Conservation (phyloP, 1,140 invertebrate genomes). For the Grapholita molesta region DNA sequence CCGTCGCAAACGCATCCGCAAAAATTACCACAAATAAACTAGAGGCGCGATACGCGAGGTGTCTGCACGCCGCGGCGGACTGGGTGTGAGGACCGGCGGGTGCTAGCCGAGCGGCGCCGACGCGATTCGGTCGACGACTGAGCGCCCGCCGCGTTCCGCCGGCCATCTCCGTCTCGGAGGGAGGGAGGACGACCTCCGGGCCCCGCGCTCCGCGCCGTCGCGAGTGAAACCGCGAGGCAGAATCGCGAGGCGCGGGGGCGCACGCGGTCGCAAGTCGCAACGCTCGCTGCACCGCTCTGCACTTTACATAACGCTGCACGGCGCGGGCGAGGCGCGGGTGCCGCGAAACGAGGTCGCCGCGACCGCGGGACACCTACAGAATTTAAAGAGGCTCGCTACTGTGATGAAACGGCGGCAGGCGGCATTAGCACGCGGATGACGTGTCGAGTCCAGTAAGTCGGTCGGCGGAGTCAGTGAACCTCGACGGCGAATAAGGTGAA, state of each 20-base stretch:
- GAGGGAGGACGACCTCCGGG: slow-evolving; percentile 63
- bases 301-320: slow-evolving; percentile 70
- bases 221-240: slow-evolving; percentile 54
- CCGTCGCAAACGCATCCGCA: slow-evolving; percentile 62
- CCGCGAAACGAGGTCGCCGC: slow-evolving; percentile 57
- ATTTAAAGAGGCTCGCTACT: slow-evolving; percentile 53
- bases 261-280: slow-evolving; percentile 68
- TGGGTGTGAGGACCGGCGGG: slow-evolving; percentile 28
- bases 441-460: slow-evolving; percentile 57
- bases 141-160: slow-evolving; percentile 39
- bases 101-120: slow-evolving; percentile 48
- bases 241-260: slow-evolving; percentile 52
- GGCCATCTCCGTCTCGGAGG: slow-evolving; percentile 50
- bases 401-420: slow-evolving; percentile 56
- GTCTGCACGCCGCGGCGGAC: slow-evolving; percentile 35
- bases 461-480: slow-evolving; percentile 71
- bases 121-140: slow-evolving; percentile 68
- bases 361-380: slow-evolving; percentile 54
- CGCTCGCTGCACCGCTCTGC: slow-evolving; percentile 58
- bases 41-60: slow-evolving; percentile 36
- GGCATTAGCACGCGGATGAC: slow-evolving; percentile 63
- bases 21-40: slow-evolving; percentile 43
- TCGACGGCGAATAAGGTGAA: slow-evolving; percentile 70
- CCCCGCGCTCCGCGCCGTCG: slow-evolving; percentile 44
- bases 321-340: slow-evolving; percentile 32